A percentile compares a stretch with the other conserved stretches of the same genome.
phyloP scores from a whole-genome alignment of 2,113 vertebrate genomes.

The Charadrius vociferus region DNA sequence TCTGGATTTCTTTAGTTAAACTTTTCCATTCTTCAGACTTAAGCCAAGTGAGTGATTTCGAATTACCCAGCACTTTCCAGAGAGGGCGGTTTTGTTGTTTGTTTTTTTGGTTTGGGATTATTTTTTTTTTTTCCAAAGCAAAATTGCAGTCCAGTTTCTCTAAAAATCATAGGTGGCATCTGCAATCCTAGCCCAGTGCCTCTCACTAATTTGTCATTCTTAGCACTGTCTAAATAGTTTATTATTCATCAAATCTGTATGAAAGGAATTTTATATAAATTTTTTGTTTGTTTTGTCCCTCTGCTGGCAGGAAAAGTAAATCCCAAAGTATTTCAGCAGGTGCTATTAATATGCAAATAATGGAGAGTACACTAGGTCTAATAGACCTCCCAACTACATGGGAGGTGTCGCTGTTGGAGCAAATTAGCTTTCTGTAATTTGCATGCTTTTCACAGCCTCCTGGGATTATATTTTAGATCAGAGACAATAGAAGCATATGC shows the following conservation, averaged over 20 bases:
- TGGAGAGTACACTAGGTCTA: conserved; percentile 74
- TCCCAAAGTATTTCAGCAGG: conserved; percentile 81
- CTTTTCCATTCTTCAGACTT: conserved; percentile 38
- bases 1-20: conserved; percentile 69
- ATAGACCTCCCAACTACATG: conserved; percentile 82
- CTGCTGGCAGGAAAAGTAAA: conserved; percentile 78
- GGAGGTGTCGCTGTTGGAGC: conserved; percentile 80
- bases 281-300: conserved; percentile 72
- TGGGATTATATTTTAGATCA: conserved; percentile 83
- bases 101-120: background rate
- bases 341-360: conserved; percentile 86
- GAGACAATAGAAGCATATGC: conserved; percentile 82
- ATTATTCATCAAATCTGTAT: conserved; percentile 55
- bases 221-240: conserved; percentile 49
- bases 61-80: conserved; percentile 44
- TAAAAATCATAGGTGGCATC: conserved; percentile 34
- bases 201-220: conserved; percentile 48
- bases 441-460: conserved; percentile 78
- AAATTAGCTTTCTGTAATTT: conserved; percentile 84
- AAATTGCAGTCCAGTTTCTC: conserved; percentile 12
- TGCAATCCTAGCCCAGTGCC: background rate
- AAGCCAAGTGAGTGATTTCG: conserved; percentile 42
- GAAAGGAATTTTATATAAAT: conserved; percentile 66
- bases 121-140: background rate
- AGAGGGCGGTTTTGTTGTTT: conserved; percentile 26